Evolutionary conservation across 2,797 vertebrate species (phyloP).

Genomic region (Lutjanus campechanus): DNA sequence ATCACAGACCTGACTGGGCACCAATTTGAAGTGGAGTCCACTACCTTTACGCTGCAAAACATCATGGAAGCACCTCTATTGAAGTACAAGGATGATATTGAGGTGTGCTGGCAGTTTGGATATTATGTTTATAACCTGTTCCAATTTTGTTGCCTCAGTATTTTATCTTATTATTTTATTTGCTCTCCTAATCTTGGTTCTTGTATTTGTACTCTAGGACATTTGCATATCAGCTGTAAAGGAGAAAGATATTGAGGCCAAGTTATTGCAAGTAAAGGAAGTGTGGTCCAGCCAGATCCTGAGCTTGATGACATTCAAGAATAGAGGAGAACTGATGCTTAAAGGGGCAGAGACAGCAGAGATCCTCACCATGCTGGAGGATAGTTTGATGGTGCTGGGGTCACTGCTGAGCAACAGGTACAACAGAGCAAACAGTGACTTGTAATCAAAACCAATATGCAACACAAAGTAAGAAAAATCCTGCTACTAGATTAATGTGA

Average conservation of each 20-base stretch:
- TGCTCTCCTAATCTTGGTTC: not conserved
- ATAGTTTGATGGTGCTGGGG: slow-evolving; percentile 92
- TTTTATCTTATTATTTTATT: not conserved
- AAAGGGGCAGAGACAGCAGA: slow-evolving; percentile 88
- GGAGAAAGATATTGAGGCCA: slow-evolving; percentile 93
- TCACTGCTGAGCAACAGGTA: slow-evolving; percentile 94
- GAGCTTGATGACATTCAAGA: slow-evolving; percentile 89
- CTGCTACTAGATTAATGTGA: not conserved
- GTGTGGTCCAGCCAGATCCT: slow-evolving; percentile 90
- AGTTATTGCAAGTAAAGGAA: slow-evolving; percentile 90
- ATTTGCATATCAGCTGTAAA: slow-evolving; percentile 93
- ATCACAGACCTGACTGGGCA: slow-evolving; percentile 88
- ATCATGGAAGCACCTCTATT: slow-evolving; percentile 93
- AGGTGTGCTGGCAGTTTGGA: slow-evolving; percentile 80
- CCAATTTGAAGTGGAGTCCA: slow-evolving; percentile 87
- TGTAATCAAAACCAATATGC: not conserved
- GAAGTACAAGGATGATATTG: slow-evolving; percentile 92
- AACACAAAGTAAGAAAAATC: not conserved
- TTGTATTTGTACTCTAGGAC: slow-evolving; percentile 80
- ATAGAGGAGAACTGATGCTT: slow-evolving; percentile 92
- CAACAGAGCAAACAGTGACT: not conserved
- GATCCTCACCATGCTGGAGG: slow-evolving; percentile 89
- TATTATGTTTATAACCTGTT: not conserved
- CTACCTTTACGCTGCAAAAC: slow-evolving; percentile 87
- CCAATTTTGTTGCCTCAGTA: not conserved